Conservation (phyloP, 2,113 vertebrate genomes). For the Corythoichthys intestinalis region DNA sequence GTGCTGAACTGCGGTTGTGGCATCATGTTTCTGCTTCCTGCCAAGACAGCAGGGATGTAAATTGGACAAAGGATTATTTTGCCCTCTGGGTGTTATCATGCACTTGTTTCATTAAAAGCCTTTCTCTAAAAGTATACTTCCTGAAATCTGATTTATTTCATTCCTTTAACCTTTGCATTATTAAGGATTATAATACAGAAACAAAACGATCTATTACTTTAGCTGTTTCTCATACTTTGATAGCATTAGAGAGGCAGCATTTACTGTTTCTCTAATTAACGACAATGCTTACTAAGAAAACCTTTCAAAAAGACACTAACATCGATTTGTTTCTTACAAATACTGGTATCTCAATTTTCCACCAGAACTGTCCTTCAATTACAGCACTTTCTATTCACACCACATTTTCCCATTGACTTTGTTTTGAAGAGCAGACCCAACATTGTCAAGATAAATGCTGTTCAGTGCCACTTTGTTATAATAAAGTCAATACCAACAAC, state of each 20-base stretch:
- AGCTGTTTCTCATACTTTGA: no score
- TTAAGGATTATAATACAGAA: neutral
- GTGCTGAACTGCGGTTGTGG: conserved; percentile 46
- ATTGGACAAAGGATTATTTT: conserved; percentile 26
- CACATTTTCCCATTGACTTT: neutral
- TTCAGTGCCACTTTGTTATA: neutral
- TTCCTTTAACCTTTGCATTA: neutral
- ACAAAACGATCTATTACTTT: no score
- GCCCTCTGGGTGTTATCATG: conserved; percentile 17
- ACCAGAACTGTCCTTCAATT: no score
- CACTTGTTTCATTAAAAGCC: conserved; percentile 23
- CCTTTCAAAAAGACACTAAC: no score
- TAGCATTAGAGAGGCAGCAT: no score
- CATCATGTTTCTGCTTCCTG: conserved; percentile 45
- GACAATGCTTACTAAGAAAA: no score
- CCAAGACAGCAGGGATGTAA: conserved; percentile 33
- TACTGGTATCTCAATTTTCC: no score
- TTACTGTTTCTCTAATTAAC: no score
- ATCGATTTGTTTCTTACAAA: no score
- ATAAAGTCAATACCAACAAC: neutral
- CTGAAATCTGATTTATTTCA: neutral
- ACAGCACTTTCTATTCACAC: neutral
- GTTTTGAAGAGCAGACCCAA: neutral
- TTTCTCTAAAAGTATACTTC: conserved; percentile 9
- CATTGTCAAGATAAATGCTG: neutral